phyloP scores from a whole-genome alignment of 2,888 invertebrate species.

The Phyllotreta cruciferae region DNA sequence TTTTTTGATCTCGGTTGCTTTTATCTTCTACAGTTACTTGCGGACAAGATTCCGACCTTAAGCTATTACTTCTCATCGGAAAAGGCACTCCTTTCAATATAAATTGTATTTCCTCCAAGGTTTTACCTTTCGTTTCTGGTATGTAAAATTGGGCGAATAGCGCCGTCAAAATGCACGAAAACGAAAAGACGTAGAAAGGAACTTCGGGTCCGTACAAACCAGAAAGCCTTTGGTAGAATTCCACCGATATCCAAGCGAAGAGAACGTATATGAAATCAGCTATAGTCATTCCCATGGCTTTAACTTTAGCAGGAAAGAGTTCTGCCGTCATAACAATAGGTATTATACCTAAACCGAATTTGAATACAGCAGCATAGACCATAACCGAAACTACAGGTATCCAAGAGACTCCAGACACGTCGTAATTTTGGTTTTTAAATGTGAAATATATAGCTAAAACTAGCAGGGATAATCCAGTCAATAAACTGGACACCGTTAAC shows the following conservation, averaged over 20 bases:
- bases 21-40: slow-evolving; percentile 18
- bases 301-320: slow-evolving; percentile 57
- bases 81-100: slow-evolving; percentile 52
- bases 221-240: slow-evolving; percentile 51
- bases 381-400: slow-evolving; percentile 52
- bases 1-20: slow-evolving; percentile 15
- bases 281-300: slow-evolving; percentile 57
- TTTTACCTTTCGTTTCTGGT: slow-evolving; percentile 56
- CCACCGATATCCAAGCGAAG: slow-evolving; percentile 52
- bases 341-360: slow-evolving; percentile 56
- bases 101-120: slow-evolving; percentile 56
- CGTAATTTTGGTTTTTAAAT: slow-evolving; percentile 47
- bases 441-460: slow-evolving; percentile 54
- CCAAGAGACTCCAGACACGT: slow-evolving; percentile 47
- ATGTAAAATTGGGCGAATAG: slow-evolving; percentile 53
- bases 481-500: slow-evolving; percentile 50
- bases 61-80: slow-evolving; percentile 36
- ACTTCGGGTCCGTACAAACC: slow-evolving; percentile 50
- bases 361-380: slow-evolving; percentile 54
- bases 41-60: slow-evolving; percentile 32
- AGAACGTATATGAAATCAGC: slow-evolving; percentile 55
- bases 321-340: slow-evolving; percentile 57
- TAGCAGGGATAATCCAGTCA: slow-evolving; percentile 52
- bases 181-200: slow-evolving; percentile 55
- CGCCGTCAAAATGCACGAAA: slow-evolving; percentile 51